These are phyloP conservation scores for Rhynchonema sp. DNA, from an alignment of 2,888 invertebrate species.

Conservation along the genomic window DNA sequence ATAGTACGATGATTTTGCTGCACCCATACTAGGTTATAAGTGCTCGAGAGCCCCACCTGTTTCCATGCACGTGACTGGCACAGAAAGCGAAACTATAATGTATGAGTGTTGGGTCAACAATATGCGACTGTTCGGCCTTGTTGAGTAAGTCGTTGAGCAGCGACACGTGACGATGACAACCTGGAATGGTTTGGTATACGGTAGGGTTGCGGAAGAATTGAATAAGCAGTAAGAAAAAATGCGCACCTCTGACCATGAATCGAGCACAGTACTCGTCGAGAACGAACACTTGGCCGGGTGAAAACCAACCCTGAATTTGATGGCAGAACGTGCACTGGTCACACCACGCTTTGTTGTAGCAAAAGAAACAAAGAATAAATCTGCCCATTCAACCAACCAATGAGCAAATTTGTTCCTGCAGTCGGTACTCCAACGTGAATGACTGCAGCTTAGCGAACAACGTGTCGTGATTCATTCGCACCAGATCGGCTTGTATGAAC, in stretches of 20 bases:
- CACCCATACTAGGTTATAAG: too few relatives aligned
- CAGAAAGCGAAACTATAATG: constrained; percentile 99
- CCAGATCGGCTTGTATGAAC: constrained; percentile 95
- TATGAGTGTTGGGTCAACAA: constrained; percentile 93
- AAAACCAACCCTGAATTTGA: constrained; percentile 76
- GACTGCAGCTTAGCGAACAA: constrained; percentile 79
- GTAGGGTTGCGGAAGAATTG: constrained; percentile 74
- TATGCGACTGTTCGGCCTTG: constrained; percentile 65
- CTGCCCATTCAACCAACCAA: constrained; percentile 53
- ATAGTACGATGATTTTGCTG: too few relatives aligned
- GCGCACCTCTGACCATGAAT: constrained; percentile 80
- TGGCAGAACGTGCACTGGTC: not conserved
- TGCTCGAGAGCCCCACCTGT: constrained; percentile 47
- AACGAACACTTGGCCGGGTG: constrained; percentile 94
- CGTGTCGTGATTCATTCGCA: constrained; percentile 81
- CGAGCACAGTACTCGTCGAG: constrained; percentile 91
- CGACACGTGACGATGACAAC: constrained; percentile 79
- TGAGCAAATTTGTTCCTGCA: constrained; percentile 94
- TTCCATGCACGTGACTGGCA: constrained; percentile 96
- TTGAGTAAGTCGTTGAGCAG: constrained; percentile 85
- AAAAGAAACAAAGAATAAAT: too few relatives aligned
- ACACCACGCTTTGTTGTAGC: not conserved
- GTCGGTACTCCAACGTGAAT: constrained; percentile 73
- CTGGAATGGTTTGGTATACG: too few relatives aligned
- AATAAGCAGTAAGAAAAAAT: constrained; percentile 82